Base-by-base conservation (phyloP, 2,113 vertebrate genomes). In the Sterna hirundo region DNA sequence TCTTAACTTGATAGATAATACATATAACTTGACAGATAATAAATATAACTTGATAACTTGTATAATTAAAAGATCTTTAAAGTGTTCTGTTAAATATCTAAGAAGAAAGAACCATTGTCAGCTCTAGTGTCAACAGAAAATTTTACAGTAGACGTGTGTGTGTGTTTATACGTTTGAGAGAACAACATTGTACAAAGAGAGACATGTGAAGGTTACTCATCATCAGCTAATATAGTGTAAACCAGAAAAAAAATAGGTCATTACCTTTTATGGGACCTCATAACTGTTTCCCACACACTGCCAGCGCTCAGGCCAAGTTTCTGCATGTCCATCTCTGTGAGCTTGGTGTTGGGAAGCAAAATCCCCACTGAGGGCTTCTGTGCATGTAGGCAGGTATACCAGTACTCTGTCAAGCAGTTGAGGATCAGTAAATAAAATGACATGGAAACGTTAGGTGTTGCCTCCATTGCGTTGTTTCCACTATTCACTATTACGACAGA, bases 371-470 rank as follows among this genome's bases (percentile, higher is more conserved):
- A 64, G 61, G 38, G 46, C 30, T 10, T 40, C 5, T 12, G 23
- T 32, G 30, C 44, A 44, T 49, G 61, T 44, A 64, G 16, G 10
- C 27, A 74, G 65, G n/a, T 64, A 3, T 10, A 13, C 7, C 32
- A 36, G 21, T 3, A 6, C 44, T 34, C 54, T 9, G n/a, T 13
- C 61, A 61, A 47, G 34, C 38, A 72, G 52, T 11, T 46, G 52
- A 66, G 38, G 51, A 51, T 14, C 49, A 75, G 49, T 6, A 19
- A 54, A 22, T 42, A 40, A 68, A 61, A 27, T 36, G 47, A 44
- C 15, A 0, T 60, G 65, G n/a, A 40, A 51, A 36, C 0, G 1
- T 16, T 72, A 47, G 1, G 1, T 15, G 25, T 40, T 70, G 65
- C 40, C 26, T 82, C 44, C 30, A 12, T 11, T 58, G 29, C 47